Evolutionary conservation across 2,113 vertebrate species (phyloP).

Genomic region (Prolemur simus): DNA sequence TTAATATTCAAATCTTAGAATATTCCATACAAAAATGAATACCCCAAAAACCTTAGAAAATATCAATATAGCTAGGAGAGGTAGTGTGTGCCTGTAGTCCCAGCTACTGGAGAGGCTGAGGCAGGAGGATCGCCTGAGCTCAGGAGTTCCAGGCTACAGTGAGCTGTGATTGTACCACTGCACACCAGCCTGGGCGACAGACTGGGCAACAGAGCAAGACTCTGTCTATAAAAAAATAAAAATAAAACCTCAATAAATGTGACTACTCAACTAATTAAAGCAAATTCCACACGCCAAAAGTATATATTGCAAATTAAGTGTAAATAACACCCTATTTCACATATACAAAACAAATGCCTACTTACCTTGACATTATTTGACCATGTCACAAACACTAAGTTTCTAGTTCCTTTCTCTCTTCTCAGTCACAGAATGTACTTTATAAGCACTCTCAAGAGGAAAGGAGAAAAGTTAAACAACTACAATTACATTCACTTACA

Average conservation of each 20-base stretch:
- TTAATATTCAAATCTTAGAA: slow-evolving; percentile 26
- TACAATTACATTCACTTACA: slow-evolving; percentile 64
- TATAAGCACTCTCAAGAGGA: slow-evolving; percentile 69
- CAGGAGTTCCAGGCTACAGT: too few relatives aligned
- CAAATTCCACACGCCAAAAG: slow-evolving; percentile 2
- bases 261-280: slow-evolving; percentile 4
- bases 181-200: too few relatives aligned
- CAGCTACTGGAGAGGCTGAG: too few relatives aligned
- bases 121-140: too few relatives aligned
- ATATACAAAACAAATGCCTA: slow-evolving; percentile 47
- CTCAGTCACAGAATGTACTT: slow-evolving; percentile 49
- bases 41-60: background rate
- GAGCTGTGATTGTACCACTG: too few relatives aligned
- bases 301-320: background rate
- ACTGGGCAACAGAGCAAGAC: too few relatives aligned
- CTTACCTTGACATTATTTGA: slow-evolving; percentile 56
- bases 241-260: slow-evolving; percentile 32
- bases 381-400: slow-evolving; percentile 41
- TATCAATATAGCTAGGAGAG: too few relatives aligned
- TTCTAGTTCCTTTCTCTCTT: slow-evolving; percentile 41
- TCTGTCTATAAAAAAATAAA: too few relatives aligned
- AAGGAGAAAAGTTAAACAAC: slow-evolving; percentile 67
- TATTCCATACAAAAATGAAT: slow-evolving; percentile 35
- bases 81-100: too few relatives aligned
- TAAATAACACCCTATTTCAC: slow-evolving; percentile 43